These are phyloP conservation scores for Ginglymostoma cirratum DNA, from an alignment of 2,113 vertebrate species.

Conservation along the genomic window DNA sequence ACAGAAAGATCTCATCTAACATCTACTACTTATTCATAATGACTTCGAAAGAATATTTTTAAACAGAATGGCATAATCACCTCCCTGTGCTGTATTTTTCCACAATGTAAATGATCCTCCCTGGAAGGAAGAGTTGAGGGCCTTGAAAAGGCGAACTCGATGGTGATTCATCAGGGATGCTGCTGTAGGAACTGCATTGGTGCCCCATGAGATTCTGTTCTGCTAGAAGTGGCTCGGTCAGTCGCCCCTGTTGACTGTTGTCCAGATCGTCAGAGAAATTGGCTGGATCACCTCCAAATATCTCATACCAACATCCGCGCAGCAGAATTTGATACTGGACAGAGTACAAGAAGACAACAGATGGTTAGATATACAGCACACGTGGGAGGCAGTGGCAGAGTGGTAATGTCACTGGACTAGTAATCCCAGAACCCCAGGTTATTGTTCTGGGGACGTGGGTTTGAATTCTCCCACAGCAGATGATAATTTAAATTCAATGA, in stretches of 20 bases:
- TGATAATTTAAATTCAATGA: too few species aligned
- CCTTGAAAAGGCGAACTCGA: conserved; percentile 56
- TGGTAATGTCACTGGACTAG: too few species aligned
- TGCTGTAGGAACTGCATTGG: conserved; percentile 68
- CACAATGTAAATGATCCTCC: conserved; percentile 76
- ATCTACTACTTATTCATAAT: background rate
- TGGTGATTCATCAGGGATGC: conserved; percentile 63
- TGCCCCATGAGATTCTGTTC: conserved; percentile 77
- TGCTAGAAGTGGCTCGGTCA: conserved; percentile 78
- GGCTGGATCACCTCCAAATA: conserved; percentile 78
- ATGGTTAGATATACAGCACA: background rate
- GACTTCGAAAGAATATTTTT: background rate
- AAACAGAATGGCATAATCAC: conserved; percentile 49
- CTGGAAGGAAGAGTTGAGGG: conserved; percentile 77
- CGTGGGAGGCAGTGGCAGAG: background rate
- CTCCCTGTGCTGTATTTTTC: conserved; percentile 71
- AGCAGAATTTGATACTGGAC: conserved; percentile 86
- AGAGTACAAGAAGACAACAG: background rate
- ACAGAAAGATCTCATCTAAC: background rate
- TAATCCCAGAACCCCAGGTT: too few species aligned
- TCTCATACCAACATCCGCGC: conserved; percentile 81
- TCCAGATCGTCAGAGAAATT: conserved; percentile 81
- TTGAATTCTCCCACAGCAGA: too few species aligned
- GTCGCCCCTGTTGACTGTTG: conserved; percentile 56
- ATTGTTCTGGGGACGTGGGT: too few species aligned